These are phyloP conservation scores for Anolis apletophallus DNA, from an alignment of 2,797 vertebrate genomes.

Conservation along the genomic window DNA sequence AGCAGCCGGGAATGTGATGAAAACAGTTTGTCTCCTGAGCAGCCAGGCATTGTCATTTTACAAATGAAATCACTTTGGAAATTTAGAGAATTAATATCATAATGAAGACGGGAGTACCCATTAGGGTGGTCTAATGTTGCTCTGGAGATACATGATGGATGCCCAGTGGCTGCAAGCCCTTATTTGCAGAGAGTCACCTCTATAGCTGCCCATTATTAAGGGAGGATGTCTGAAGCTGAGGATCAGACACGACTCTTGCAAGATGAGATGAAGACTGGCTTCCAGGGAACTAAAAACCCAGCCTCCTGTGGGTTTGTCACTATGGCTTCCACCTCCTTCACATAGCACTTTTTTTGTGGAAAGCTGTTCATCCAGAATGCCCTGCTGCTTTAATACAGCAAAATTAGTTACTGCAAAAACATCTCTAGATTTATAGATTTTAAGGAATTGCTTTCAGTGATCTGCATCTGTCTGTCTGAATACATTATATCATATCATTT, in stretches of 20 bases:
- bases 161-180: constrained; percentile 90
- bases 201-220: constrained; percentile 94
- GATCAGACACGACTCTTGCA: constrained; percentile 84
- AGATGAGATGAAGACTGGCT: constrained; percentile 92
- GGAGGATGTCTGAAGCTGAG: constrained; percentile 89
- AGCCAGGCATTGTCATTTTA: constrained; percentile 93
- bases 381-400: constrained; percentile 77
- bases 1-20: constrained; percentile 83
- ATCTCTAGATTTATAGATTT: constrained; percentile 42
- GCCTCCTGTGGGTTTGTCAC: constrained; percentile 90
- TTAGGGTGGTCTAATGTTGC: constrained; percentile 97
- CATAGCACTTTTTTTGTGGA: constrained; percentile 80
- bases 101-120: constrained; percentile 94
- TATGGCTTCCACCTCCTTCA: constrained; percentile 81
- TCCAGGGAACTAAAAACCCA: constrained; percentile 88
- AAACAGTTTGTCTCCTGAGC: constrained; percentile 92
- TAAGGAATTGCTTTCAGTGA: constrained; percentile 24
- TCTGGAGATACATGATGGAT: constrained; percentile 96
- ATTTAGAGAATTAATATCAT: constrained; percentile 97
- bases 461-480: background rate
- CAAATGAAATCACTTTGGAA: constrained; percentile 95
- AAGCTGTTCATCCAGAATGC: constrained; percentile 81
- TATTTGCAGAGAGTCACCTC: constrained; percentile 96
- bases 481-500: background rate
- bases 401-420: constrained; percentile 69